Evolutionary conservation across 2,888 invertebrate genomes (phyloP).

Genomic region (Trissolcus japonicus): DNA sequence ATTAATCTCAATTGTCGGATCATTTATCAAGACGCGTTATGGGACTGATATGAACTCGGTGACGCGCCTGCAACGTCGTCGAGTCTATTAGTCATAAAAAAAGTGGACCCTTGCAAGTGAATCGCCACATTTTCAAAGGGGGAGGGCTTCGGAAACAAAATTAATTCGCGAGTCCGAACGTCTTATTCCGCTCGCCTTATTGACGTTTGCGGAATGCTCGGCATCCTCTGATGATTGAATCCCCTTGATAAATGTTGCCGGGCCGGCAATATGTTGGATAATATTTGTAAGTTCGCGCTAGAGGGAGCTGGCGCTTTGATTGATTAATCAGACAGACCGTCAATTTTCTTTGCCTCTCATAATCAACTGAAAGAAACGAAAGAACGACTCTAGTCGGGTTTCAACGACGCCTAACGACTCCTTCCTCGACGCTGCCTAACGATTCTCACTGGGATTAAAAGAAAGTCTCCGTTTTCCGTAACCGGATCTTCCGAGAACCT

Average conservation of each 20-base stretch:
- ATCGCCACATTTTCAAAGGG: conserved; percentile 12
- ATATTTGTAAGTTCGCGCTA: conserved; percentile 69
- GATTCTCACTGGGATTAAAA: conserved; percentile 56
- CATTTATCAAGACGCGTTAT: conserved; percentile 74
- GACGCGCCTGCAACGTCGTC: conserved; percentile 71
- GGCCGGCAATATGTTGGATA: conserved; percentile 70
- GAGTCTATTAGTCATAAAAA: conserved; percentile 69
- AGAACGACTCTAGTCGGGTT: conserved; percentile 44
- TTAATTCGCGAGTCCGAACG: conserved; percentile 66
- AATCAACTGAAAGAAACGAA: conserved; percentile 6
- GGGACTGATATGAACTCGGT: conserved; percentile 72
- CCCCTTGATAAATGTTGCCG: conserved; percentile 74
- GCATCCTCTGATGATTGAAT: conserved; percentile 75
- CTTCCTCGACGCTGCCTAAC: conserved; percentile 50
- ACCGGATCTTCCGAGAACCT: conserved; percentile 53
- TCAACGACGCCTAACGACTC: conserved; percentile 59
- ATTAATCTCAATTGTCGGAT: conserved; percentile 75
- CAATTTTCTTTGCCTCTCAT: conserved; percentile 21
- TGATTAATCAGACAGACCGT: conserved; percentile 29
- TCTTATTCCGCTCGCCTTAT: conserved; percentile 70
- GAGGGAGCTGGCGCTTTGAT: conserved; percentile 14
- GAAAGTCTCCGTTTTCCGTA: conserved; percentile 58
- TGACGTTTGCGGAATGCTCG: conserved; percentile 71
- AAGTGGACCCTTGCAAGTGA: conserved; percentile 10
- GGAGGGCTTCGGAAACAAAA: conserved; percentile 41